These are phyloP conservation scores for Metallyticus violacea DNA, from an alignment of 2,888 invertebrate species.

Conservation along the genomic window DNA sequence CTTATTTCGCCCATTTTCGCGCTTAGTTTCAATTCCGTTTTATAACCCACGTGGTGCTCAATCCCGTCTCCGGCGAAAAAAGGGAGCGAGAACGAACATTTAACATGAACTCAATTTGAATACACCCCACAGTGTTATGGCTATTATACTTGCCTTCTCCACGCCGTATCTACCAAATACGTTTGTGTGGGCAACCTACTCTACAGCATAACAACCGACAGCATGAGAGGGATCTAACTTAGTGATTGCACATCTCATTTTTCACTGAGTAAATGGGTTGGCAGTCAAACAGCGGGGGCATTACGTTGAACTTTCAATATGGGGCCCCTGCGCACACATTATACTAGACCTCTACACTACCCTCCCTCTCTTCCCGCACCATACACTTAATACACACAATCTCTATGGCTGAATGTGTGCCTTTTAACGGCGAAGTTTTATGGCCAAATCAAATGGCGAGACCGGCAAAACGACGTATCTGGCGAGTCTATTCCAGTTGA, in stretches of 20 bases:
- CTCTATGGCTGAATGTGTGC: not conserved
- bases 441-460: constrained; percentile 11
- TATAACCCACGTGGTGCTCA: not conserved
- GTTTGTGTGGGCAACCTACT: not conserved
- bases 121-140: not conserved
- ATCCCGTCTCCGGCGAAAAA: not conserved
- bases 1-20: not conserved
- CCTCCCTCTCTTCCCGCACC: not conserved
- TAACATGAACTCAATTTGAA: not conserved
- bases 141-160: not conserved
- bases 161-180: not conserved
- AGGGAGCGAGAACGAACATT: not conserved
- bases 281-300: constrained; percentile 11
- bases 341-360: not conserved
- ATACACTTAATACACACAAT: constrained; percentile 5
- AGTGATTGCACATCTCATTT: constrained; percentile 9
- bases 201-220: not conserved
- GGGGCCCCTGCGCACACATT: not conserved
- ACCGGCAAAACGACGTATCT: constrained; percentile 11
- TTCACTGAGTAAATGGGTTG: constrained; percentile 2
- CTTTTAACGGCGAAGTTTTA: constrained; percentile 11
- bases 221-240: not conserved
- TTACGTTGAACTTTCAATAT: constrained; percentile 16
- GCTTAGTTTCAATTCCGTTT: not conserved
- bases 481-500: constrained; percentile 10